A percentile compares a stretch with the other conserved stretches of the same genome.
Evolutionary conservation across 2,888 invertebrate genomes (phyloP).

Genomic region (Phrixothrix hirtus): DNA sequence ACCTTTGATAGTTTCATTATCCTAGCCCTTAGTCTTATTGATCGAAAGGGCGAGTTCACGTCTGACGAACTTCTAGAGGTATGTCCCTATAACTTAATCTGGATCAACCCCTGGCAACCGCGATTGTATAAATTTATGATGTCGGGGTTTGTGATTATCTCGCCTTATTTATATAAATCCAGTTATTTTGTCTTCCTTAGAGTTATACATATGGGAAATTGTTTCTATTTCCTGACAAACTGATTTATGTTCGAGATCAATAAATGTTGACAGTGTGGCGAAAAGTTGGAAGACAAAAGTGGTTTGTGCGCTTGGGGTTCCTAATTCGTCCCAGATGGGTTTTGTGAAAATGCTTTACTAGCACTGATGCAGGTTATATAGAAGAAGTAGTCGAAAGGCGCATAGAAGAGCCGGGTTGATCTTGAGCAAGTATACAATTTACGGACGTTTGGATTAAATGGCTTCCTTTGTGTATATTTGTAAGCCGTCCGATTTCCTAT

Average conservation of each 20-base stretch:
- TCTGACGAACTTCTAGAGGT: slow-evolving; percentile 33
- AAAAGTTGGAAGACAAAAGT: not conserved
- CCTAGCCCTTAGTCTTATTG: slow-evolving; percentile 27
- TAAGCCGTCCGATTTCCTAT: not conserved
- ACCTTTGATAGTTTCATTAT: slow-evolving; percentile 16
- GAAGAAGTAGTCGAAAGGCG: no score
- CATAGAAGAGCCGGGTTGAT: no score
- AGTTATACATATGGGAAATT: no score
- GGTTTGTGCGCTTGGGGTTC: not conserved
- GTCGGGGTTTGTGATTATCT: slow-evolving; percentile 27
- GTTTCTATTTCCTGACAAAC: no score
- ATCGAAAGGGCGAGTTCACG: slow-evolving; percentile 38
- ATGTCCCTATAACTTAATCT: slow-evolving; percentile 35
- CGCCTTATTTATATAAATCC: not conserved
- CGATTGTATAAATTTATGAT: slow-evolving; percentile 30
- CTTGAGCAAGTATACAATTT: no score
- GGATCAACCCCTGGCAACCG: slow-evolving; percentile 24
- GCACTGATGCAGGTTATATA: not conserved
- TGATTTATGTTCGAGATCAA: no score
- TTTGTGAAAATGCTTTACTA: not conserved
- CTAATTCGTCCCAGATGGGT: not conserved
- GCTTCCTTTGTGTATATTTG: slow-evolving; percentile 4
- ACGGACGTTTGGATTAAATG: not conserved
- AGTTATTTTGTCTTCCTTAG: not conserved
- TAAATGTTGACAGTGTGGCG: not conserved